phyloP scores from a whole-genome alignment of 2,888 invertebrate species.

The Maniola hyperantus region DNA sequence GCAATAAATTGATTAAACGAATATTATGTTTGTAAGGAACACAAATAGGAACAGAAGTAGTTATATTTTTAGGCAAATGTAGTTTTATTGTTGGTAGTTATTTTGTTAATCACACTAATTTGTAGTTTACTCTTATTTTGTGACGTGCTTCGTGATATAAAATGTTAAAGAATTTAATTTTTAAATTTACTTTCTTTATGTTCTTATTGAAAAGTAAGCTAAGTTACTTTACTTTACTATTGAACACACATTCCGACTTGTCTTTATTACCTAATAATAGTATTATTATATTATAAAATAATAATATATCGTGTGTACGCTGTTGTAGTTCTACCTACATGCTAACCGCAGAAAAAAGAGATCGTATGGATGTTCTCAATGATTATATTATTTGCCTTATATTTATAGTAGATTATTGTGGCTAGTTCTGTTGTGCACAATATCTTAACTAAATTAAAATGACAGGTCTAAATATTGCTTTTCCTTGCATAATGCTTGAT shows the following conservation, averaged over 20 bases:
- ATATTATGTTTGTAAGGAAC: background rate
- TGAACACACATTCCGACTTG: conserved; percentile 10
- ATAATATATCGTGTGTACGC: background rate
- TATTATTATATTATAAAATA: background rate
- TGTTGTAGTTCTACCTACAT: no score
- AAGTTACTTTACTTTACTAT: background rate
- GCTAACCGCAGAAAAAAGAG: background rate
- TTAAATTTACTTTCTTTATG: conserved; percentile 8
- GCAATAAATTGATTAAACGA: no score
- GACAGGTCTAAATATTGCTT: no score
- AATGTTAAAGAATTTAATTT: conserved; percentile 6
- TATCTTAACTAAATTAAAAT: background rate
- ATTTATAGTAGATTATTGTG: background rate
- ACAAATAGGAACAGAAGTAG: background rate
- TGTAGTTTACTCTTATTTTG: conserved; percentile 5
- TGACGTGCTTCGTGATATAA: conserved; percentile 12
- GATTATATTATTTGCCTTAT: background rate
- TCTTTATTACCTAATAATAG: background rate
- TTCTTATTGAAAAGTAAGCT: conserved; percentile 17
- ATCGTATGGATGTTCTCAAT: background rate
- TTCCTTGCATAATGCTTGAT: no score
- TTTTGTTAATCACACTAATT: conserved; percentile 1
- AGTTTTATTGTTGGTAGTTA: background rate
- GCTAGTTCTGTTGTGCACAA: no score
- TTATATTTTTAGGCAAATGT: background rate